Conservation (phyloP, 2,888 invertebrate genomes). For the Limnephilus auricula region DNA sequence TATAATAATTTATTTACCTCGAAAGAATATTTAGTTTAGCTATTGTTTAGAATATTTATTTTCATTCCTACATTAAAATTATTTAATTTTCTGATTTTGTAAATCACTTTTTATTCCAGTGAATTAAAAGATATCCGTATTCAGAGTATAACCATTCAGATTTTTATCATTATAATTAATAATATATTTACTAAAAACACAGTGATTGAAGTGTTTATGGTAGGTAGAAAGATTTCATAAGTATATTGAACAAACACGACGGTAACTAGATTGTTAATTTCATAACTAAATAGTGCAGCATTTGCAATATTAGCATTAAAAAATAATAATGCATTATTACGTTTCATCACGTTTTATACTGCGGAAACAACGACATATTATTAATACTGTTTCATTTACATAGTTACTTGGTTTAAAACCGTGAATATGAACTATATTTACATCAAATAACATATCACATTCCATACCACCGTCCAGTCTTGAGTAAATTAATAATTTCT, state of each 20-base stretch:
- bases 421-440: conserved; percentile 23
- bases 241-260: not conserved
- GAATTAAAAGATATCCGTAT: not conserved
- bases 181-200: not conserved
- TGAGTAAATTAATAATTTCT: conserved; percentile 3
- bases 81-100: not conserved
- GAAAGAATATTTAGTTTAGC: conserved; percentile 21
- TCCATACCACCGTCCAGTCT: conserved; percentile 35
- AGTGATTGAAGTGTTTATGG: not conserved
- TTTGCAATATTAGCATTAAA: not conserved
- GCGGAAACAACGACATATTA: conserved; percentile 13
- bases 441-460: conserved; percentile 46
- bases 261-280: not conserved
- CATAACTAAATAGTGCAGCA: not conserved
- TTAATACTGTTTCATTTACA: not conserved
- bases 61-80: not conserved
- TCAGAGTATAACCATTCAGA: not conserved
- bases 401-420: conserved; percentile 33
- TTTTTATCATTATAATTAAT: not conserved
- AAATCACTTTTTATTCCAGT: not conserved
- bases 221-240: not conserved
- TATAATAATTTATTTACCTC: not conserved
- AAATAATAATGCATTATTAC: not conserved
- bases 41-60: conserved; percentile 34
- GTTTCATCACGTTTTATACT: conserved; percentile 35